Conservation (phyloP, 2,888 invertebrate species). For the Yponomeuta plumbellus region DNA sequence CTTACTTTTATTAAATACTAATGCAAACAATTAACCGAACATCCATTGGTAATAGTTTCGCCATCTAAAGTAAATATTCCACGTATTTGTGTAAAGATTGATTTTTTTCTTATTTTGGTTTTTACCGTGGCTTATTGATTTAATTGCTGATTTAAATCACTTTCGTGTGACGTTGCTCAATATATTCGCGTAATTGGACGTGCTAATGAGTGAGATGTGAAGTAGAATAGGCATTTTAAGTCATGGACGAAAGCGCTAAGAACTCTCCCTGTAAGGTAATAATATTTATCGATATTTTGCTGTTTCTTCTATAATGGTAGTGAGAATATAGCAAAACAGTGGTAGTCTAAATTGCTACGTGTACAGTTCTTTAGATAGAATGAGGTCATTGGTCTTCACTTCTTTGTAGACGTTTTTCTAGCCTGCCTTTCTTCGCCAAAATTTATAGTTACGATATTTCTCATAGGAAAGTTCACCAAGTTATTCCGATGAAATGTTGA, state of each 20-base stretch:
- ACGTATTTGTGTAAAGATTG: conserved; percentile 56
- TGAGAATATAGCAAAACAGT: conserved; percentile 22
- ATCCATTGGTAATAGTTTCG: neutral
- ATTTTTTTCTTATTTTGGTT: conserved; percentile 67
- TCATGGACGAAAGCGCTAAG: conserved; percentile 69
- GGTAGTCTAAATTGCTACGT: conserved; percentile 26
- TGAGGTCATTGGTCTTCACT: neutral
- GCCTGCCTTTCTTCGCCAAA: neutral
- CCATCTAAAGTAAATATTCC: conserved; percentile 53
- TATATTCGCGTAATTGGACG: conserved; percentile 47
- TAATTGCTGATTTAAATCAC: conserved; percentile 64
- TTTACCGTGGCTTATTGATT: conserved; percentile 67
- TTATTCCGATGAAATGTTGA: neutral
- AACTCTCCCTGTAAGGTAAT: conserved; percentile 73
- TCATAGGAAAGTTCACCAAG: neutral
- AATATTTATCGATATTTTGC: conserved; percentile 47
- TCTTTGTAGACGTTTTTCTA: neutral
- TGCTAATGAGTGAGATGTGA: conserved; percentile 63
- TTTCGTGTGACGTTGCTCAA: conserved; percentile 57
- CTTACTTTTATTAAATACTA: neutral
- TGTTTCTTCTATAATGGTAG: conserved; percentile 34
- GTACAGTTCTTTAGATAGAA: conserved; percentile 18
- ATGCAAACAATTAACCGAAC: neutral
- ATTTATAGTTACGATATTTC: neutral
- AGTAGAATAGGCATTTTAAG: conserved; percentile 57